A percentile compares a stretch with the other conserved stretches of the same genome.
phyloP scores from a whole-genome alignment of 2,888 invertebrate species.

The Zonitis immaculata region DNA sequence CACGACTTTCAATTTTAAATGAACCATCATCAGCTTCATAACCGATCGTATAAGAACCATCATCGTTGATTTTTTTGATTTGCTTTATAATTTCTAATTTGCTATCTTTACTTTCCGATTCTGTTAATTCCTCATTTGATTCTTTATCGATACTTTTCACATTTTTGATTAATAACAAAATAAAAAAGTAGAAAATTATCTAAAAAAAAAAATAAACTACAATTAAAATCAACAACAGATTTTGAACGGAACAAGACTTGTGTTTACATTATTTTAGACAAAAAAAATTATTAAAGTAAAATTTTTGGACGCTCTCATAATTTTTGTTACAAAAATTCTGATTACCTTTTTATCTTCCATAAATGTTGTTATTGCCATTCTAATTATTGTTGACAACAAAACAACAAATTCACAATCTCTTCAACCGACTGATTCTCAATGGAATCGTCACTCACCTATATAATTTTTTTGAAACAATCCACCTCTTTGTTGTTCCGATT shows the following conservation, averaged over 20 bases:
- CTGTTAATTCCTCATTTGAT: constrained; percentile 53
- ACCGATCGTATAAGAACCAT: constrained; percentile 80
- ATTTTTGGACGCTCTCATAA: neutral
- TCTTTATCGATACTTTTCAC: constrained; percentile 8
- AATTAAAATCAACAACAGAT: no score
- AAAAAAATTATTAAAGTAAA: no score
- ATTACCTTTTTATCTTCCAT: no score
- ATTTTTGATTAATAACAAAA: constrained; percentile 9
- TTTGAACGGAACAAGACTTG: no score
- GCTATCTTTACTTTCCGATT: constrained; percentile 63
- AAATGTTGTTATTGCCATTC: constrained; percentile 16
- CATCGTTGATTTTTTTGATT: constrained; percentile 74
- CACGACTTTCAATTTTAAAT: constrained; percentile 78
- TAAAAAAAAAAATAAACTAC: constrained; percentile 8
- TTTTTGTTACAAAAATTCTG: no score
- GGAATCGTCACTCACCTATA: constrained; percentile 25
- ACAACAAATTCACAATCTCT: constrained; percentile 18
- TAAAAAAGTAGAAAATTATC: constrained; percentile 7
- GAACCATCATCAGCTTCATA: constrained; percentile 83
- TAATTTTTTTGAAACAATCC: constrained; percentile 20
- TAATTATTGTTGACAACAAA: constrained; percentile 3
- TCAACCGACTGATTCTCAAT: constrained; percentile 24
- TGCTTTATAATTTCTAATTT: constrained; percentile 77
- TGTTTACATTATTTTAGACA: no score
- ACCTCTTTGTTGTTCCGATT: constrained; percentile 6